These are phyloP conservation scores for Elachura formosa DNA, from an alignment of 2,113 vertebrate species.

Conservation along the genomic window DNA sequence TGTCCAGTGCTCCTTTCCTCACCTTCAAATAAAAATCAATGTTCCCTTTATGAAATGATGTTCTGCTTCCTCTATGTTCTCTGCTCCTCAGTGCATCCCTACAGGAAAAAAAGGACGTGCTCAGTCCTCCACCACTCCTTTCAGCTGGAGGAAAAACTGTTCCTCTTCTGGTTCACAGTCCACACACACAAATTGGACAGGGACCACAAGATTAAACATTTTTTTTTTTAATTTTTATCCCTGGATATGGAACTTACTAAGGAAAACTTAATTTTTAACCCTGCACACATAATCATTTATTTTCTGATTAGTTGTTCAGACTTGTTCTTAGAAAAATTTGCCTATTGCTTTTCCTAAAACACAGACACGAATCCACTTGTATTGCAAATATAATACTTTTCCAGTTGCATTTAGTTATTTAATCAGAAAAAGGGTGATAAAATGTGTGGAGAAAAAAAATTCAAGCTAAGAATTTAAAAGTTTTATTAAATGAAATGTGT, in stretches of 20 bases:
- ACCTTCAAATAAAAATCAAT: background rate
- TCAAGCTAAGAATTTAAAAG: background rate
- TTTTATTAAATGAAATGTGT: background rate
- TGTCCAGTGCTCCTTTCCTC: background rate
- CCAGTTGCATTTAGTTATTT: background rate
- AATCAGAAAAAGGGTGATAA: background rate
- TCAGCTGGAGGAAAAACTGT: background rate
- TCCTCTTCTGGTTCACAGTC: background rate
- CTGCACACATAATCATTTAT: background rate
- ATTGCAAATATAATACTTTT: background rate
- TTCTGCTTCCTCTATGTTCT: background rate
- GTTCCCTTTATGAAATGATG: background rate
- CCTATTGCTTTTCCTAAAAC: background rate
- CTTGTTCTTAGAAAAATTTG: background rate
- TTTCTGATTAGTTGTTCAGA: background rate
- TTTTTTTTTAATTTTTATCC: background rate
- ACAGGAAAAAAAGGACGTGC: background rate
- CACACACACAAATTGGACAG: background rate
- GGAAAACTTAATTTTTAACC: accelerated
- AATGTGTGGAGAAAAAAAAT: accelerated
- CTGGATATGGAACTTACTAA: background rate
- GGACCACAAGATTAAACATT: background rate
- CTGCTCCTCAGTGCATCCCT: background rate
- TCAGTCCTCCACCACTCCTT: background rate
- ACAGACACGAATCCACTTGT: background rate